These are phyloP conservation scores for Platysternon megacephalum DNA, from an alignment of 2,113 vertebrate genomes.

Conservation along the genomic window DNA sequence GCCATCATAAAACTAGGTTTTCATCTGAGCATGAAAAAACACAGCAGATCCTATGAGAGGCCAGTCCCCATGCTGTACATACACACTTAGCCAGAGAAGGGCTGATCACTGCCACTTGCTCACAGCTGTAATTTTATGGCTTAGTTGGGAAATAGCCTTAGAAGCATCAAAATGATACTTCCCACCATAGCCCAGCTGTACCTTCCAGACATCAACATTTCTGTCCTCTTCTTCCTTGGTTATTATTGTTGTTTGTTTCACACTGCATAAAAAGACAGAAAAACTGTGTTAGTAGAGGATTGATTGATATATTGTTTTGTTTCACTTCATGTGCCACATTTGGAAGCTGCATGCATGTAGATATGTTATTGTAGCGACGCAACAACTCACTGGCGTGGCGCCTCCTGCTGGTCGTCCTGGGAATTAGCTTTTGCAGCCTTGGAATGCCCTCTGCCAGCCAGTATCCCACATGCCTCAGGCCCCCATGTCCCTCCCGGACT, in stretches of 20 bases:
- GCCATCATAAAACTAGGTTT: not conserved
- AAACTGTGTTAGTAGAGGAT: not conserved
- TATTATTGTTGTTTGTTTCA: not conserved
- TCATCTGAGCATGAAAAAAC: slow-evolving; percentile 8
- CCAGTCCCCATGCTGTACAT: not conserved
- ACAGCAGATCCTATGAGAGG: not conserved
- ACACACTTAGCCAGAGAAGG: not conserved
- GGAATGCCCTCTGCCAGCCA: too few species aligned
- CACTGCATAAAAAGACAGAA: not conserved
- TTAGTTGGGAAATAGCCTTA: slow-evolving; percentile 16
- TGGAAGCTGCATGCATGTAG: fast-evolving
- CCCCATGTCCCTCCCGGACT: too few species aligned
- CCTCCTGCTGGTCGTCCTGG: too few species aligned
- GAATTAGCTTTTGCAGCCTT: too few species aligned
- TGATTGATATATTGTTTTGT: fast-evolving
- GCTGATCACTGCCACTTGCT: not conserved
- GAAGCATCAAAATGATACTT: not conserved
- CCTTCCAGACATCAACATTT: slow-evolving; percentile 26
- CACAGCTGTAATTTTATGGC: not conserved
- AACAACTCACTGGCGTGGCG: too few species aligned
- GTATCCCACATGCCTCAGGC: too few species aligned
- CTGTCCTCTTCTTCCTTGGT: not conserved
- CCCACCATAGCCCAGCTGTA: slow-evolving; percentile 15
- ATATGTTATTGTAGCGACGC: not conserved
- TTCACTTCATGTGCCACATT: not conserved